A percentile compares a stretch with the other conserved stretches of the same genome.
Conservation (phyloP, 2,113 vertebrate species). For the Casuarius casuarius region DNA sequence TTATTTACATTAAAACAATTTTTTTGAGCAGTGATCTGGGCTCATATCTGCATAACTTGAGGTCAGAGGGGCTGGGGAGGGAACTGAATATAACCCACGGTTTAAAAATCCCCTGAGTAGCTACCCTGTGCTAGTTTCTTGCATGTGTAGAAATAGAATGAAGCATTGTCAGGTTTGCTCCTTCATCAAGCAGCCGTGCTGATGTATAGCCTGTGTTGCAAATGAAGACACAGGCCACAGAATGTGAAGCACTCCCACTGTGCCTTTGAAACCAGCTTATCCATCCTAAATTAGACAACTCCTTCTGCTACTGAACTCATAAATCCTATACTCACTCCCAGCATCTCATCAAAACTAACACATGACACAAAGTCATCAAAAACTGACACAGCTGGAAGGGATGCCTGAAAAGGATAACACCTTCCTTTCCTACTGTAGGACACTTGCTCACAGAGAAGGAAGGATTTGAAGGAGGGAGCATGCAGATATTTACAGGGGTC, state of each 20-base stretch:
- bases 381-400: neutral
- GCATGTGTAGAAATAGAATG: slow-evolving; percentile 5
- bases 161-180: neutral
- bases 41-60: neutral
- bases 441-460: neutral
- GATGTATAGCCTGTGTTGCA: neutral
- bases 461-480: neutral
- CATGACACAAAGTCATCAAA: slow-evolving; percentile 1
- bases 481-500: neutral
- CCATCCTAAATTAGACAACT: slow-evolving; percentile 36
- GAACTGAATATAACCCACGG: neutral
- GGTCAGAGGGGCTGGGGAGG: neutral
- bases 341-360: neutral
- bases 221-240: slow-evolving; percentile 12
- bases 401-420: neutral
- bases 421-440: neutral
- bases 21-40: neutral
- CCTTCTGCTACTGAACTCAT: slow-evolving; percentile 7
- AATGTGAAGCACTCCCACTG: neutral
- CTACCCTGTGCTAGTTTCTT: neutral
- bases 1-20: neutral
- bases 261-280: slow-evolving; percentile 31
- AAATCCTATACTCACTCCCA: neutral
- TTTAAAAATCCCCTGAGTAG: neutral
- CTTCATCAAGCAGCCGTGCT: neutral